phyloP scores from a whole-genome alignment of 2,888 invertebrate genomes.

The Lepidocyrtoides sp. region DNA sequence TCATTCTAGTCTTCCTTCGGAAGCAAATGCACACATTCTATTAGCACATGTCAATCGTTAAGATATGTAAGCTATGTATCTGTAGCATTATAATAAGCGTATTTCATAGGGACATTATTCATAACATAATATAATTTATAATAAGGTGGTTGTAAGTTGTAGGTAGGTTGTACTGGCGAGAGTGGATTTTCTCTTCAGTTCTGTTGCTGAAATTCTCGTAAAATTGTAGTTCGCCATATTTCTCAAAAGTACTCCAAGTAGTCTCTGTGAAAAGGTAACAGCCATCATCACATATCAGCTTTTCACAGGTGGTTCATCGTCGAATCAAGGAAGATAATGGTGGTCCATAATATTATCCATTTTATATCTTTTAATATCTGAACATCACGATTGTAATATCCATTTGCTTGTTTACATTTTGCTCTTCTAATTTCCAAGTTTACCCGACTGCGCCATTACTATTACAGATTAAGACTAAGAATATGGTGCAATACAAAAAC shows the following conservation, averaged over 20 bases:
- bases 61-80: background rate
- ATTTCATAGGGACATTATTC: too few relatives aligned
- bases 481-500: background rate
- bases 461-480: too few relatives aligned
- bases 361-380: background rate
- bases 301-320: background rate
- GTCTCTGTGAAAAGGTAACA: background rate
- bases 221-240: too few relatives aligned
- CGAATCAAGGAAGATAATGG: too few relatives aligned
- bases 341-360: too few relatives aligned
- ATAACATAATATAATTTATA: too few relatives aligned
- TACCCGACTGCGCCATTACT: background rate
- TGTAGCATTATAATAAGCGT: background rate
- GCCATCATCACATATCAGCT: background rate
- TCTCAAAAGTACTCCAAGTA: too few relatives aligned
- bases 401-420: background rate
- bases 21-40: background rate
- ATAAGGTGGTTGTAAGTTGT: too few relatives aligned
- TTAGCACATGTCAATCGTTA: constrained; percentile 13
- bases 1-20: background rate
- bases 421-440: background rate
- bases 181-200: too few relatives aligned
- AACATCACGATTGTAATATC: background rate
- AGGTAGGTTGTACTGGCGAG: too few relatives aligned
- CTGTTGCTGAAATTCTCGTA: too few relatives aligned